Base-by-base conservation (phyloP, 2,113 vertebrate species). In the Tympanuchus pallidicinctus region DNA sequence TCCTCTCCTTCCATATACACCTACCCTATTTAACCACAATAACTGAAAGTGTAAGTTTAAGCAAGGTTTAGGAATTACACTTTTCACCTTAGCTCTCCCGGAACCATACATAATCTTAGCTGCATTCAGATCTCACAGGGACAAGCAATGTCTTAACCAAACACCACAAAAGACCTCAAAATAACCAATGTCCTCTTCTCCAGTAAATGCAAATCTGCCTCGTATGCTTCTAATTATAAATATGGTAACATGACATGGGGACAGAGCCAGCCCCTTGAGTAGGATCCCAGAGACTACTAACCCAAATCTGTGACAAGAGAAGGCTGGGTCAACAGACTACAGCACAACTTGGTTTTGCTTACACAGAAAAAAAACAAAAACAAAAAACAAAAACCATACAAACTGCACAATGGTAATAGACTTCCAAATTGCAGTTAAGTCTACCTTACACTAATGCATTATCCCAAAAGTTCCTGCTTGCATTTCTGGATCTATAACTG, bases 181-280 rank as follows among this genome's bases (percentile, higher is more conserved):
- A 93, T 87, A 95, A 93, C 82, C 81, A 36, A 52, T 93, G 81
- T 27, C 59, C 84, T 92, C 89, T 81, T 52, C 82, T 83, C 75
- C 72, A 70, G 48, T 22, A 52, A 90, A 70, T 5, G 19, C 30
- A 88, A 78, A 40, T 30, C 80, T 90, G 42, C 61, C 74, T 54
- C 73, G 14, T 13, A 52, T 1, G 1, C 76, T 95, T 96, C 95
- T 95, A 96, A 95, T 81, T 96, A 94, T 96, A 96, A 95, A 86
- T 47, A 78, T 0, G 40, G 96, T 86, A 96, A 96, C 90, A 89
- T 90, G 88, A 93, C 92, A 96, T 94, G 76, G 12, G 34, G 60
- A 82, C 27, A 93, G 50, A 40, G 80, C 34, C 76, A 93, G 70
- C 15, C 70, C 82, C 66, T 86, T 10, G 1, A 91, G 63, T 27